Evolutionary conservation across 2,797 vertebrate genomes (phyloP).

Genomic region (Trachurus trachurus): DNA sequence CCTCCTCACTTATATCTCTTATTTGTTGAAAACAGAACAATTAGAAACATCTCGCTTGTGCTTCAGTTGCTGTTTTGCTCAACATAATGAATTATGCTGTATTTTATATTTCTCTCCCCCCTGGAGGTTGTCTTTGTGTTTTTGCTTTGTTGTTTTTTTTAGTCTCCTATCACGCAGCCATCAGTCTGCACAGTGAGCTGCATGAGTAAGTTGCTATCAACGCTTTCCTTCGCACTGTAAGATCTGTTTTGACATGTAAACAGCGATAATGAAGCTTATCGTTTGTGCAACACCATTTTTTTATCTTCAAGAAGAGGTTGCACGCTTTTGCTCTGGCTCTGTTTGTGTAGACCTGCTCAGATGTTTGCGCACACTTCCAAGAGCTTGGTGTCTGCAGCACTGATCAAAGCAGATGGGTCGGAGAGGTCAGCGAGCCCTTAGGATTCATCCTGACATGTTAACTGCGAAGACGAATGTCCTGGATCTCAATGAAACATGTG

Average conservation of each 20-base stretch:
- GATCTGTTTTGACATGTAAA: constrained; percentile 26
- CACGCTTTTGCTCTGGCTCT: constrained; percentile 1
- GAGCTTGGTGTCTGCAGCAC: constrained; percentile 22
- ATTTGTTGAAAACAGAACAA: not conserved
- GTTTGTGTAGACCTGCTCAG: constrained; percentile 13
- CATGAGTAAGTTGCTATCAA: not conserved
- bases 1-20: not conserved
- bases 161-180: not conserved
- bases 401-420: constrained; percentile 51
- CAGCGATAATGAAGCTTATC: not conserved
- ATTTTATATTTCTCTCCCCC: not conserved
- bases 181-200: constrained; percentile 7
- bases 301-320: constrained; percentile 22
- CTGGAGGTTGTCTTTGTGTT: not conserved
- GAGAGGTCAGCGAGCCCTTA: constrained; percentile 39
- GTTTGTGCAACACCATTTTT: constrained; percentile 12
- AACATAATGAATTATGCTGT: not conserved
- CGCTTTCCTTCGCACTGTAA: not conserved
- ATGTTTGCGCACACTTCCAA: constrained; percentile 14
- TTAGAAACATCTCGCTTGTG: not conserved
- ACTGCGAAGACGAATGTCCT: constrained; percentile 9
- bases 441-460: constrained; percentile 17
- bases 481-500: not conserved
- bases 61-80: not conserved
- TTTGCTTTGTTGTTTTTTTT: not conserved